These are phyloP conservation scores for Dinothrombium tinctorium DNA, from an alignment of 1,140 invertebrate genomes.

Conservation along the genomic window DNA sequence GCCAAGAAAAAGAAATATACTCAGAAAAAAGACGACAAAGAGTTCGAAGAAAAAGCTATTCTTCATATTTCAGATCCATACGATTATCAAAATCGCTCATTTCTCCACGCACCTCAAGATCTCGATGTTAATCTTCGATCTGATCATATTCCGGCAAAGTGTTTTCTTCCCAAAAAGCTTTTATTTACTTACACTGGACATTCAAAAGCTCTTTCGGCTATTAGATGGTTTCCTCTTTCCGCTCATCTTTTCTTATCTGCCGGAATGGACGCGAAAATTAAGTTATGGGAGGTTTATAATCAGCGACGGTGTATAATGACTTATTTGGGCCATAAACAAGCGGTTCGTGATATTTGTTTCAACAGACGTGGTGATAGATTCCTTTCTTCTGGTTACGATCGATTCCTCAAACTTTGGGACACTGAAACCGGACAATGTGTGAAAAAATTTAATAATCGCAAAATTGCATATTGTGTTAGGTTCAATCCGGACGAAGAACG, in stretches of 20 bases:
- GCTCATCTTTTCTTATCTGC: conserved; percentile 84
- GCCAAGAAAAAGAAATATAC: conserved; percentile 56
- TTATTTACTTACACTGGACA: conserved; percentile 93
- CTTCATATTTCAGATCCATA: conserved; percentile 80
- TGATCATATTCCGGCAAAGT: conserved; percentile 75
- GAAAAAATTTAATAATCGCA: conserved; percentile 71
- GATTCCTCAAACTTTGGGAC: conserved; percentile 95
- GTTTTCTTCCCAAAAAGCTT: conserved; percentile 88
- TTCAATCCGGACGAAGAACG: conserved; percentile 94
- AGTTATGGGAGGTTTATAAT: conserved; percentile 97
- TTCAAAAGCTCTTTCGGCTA: conserved; percentile 84
- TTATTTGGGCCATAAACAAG: conserved; percentile 87
- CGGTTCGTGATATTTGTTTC: conserved; percentile 85
- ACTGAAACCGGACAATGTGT: conserved; percentile 86
- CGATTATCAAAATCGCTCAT: conserved; percentile 91
- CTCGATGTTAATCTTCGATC: conserved; percentile 66
- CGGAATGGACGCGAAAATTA: conserved; percentile 89
- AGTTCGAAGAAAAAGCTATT: conserved; percentile 77
- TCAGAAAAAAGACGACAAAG: conserved; percentile 50
- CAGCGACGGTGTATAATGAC: conserved; percentile 79
- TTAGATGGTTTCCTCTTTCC: conserved; percentile 80
- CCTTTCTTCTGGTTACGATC: conserved; percentile 59
- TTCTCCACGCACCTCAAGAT: conserved; percentile 77
- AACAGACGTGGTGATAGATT: conserved; percentile 83
- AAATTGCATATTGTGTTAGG: conserved; percentile 91